Evolutionary conservation across 2,113 vertebrate species (phyloP), one percentile per base, ranked within the genome.

Genomic region (Saccopteryx leptura): DNA sequence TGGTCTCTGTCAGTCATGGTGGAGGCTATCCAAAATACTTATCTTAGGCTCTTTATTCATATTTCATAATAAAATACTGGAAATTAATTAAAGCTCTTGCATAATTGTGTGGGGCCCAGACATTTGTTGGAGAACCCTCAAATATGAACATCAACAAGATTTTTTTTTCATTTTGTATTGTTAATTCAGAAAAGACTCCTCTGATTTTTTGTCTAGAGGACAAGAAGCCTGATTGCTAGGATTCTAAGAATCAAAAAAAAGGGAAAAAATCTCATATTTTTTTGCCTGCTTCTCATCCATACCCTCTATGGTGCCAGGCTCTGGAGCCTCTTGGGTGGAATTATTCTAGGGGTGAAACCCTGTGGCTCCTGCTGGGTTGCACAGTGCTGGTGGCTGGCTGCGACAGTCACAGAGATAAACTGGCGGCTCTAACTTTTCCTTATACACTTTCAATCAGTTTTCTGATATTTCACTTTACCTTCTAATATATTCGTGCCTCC

Each of bases 111-210:
- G n/a, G 54, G 31, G 9, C 28, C 52, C n/a, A 96, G 31, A 28
- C 28, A 85, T 68, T 96, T 93, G 52, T 52, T 93, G 26, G 28
- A n/a, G 39, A 68, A 79, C 21, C 13, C 17, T 86, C 84, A 86
- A 58, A 86, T 83, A 52, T 92, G 26, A 91, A 10, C 60, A 68
- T 79, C 65, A 74, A 7, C 48, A 79, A 52, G 48, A 21, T 15
- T 68, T 71, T 75, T 52, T 52, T 87, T 97, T 78, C 46, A 58
- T 18, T 87, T 68, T 21, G 46, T 50, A 90, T 90, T 75, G 5
- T 85, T 93, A 87, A 46, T 74, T 84, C 61, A 91, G 61, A 87
- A 96, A 92, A 96, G 3, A 87, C 39, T 72, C 26, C 86, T 92
- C 52, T 56, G 74, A 63, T 69, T 74, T 31, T 76, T 52, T 80